Base-by-base conservation (phyloP, 2,888 invertebrate genomes). In the Venustoraphidia nigricollis region DNA sequence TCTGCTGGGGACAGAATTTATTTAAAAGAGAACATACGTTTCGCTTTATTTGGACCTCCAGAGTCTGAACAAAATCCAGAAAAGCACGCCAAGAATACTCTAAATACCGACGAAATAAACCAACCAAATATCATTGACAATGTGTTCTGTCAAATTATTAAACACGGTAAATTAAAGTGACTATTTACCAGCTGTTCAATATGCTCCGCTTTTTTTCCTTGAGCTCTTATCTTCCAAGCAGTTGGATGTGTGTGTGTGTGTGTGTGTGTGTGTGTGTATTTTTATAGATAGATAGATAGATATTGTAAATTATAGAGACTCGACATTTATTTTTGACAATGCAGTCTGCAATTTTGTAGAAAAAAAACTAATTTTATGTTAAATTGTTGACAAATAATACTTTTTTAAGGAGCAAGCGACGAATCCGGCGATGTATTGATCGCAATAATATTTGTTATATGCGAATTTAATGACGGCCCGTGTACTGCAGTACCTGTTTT, bases 1-100 rank as follows among this genome's bases (percentile, higher is more conserved):
- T 41, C 36, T 36, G n/a, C 11, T 14, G 40, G 44, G 10, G 44
- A 51, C 37, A 44, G 46, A 36, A 44, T 43, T 40, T 48, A 46
- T 34, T 43, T 51, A 6, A 51, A 48, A 46, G 40, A 46, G 14
- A 48, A 49, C 17, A 46, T 51, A 14, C 46, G 48, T 13, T 51
- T 39, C 27, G 48, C 51, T 36, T 42, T 51, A 9, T 51, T 46
- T 44, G 49, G 51, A n/a, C 27, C 34, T 8, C 48, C 48, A 3
- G 40, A 36, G 34, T 6, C 6, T 27, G 42, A 14, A 14, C 17
- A 39, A 8, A 11, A 39, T 10, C 2, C 10, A 2, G 48, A 48
- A 34, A 34, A 44, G 34, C 5, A 36, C 34, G 4, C 5, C 17
- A 40, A 34, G 17, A 41, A 17, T 8, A 37, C 34, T 9, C 11